These are phyloP conservation scores for Holcopasites calliopsidis DNA, from an alignment of 1,140 invertebrate genomes.

Conservation along the genomic window DNA sequence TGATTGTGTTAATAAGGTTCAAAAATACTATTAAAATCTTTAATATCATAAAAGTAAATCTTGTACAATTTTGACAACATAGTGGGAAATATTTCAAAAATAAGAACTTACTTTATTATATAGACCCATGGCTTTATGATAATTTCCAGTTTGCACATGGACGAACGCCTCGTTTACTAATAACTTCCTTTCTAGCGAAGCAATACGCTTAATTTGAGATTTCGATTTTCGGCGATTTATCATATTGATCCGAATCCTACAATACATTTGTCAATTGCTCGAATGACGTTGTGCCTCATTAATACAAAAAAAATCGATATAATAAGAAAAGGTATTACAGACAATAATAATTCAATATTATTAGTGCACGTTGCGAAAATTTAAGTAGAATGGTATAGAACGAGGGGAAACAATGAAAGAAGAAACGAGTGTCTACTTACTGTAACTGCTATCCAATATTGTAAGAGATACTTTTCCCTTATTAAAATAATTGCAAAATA, in stretches of 20 bases:
- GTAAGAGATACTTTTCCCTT: too few species aligned
- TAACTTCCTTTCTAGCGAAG: slow-evolving; percentile 77
- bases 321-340: neutral
- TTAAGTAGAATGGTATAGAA: too few species aligned
- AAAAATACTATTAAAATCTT: neutral
- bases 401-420: too few species aligned
- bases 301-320: neutral
- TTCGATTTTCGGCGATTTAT: slow-evolving; percentile 65
- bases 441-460: too few species aligned
- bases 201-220: slow-evolving; percentile 72
- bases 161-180: slow-evolving; percentile 85
- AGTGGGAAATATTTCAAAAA: neutral
- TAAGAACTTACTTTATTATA: slow-evolving; percentile 83
- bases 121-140: slow-evolving; percentile 83
- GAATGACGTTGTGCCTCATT: neutral
- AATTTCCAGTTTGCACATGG: slow-evolving; percentile 86
- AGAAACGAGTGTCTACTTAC: too few species aligned
- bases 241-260: slow-evolving; percentile 37
- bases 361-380: neutral
- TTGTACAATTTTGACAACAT: neutral
- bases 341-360: too few species aligned
- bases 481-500: too few species aligned
- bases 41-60: neutral
- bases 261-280: neutral
- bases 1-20: slow-evolving; percentile 4